Evolutionary conservation across 2,113 vertebrate genomes (phyloP).

Genomic region (Sus scrofa): T2T-Sscrofa CM000821.6:5867501-5868000

Average conservation of each 20-base stretch:
- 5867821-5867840: background rate
- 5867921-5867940: background rate
- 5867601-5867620: too few species aligned
- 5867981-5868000: background rate
- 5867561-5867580: background rate
- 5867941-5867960: background rate
- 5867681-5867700: background rate
- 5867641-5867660: background rate
- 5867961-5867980: background rate
- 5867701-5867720: background rate
- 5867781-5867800: background rate
- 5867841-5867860: background rate
- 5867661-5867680: background rate
- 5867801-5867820: background rate
- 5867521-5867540: background rate
- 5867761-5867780: background rate
- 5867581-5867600: background rate
- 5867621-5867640: background rate
- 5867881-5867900: background rate
- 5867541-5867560: background rate
- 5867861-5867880: background rate
- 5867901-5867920: too few species aligned
- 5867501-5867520: background rate
- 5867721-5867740: background rate
- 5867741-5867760: background rate